phyloP scores from a whole-genome alignment of 2,797 vertebrate species.

The Parauchenoglanis punctatus region DNA sequence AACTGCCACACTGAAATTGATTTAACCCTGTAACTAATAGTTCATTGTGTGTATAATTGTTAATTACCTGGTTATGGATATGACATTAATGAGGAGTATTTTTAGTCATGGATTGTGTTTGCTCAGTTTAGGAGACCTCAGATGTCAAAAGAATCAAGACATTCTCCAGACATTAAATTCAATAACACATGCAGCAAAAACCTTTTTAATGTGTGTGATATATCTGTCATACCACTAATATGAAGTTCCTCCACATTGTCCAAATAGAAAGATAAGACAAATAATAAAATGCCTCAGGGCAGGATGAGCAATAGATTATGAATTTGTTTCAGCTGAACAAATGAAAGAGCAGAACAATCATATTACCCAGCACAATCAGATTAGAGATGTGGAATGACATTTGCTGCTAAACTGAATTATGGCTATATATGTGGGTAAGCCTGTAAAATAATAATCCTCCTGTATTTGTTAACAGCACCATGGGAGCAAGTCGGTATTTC shows the following conservation, averaged over 20 bases:
- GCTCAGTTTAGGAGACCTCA: background rate
- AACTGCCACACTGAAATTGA: background rate
- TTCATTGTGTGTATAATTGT: background rate
- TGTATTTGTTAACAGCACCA: background rate
- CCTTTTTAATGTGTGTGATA: constrained; percentile 43
- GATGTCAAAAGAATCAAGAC: background rate
- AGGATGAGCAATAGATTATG: constrained; percentile 71
- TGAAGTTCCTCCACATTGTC: constrained; percentile 64
- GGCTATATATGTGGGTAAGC: background rate
- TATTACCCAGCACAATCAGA: constrained; percentile 69
- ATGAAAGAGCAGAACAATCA: constrained; percentile 71
- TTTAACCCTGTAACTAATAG: background rate
- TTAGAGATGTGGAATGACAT: constrained; percentile 70
- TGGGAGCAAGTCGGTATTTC: constrained; percentile 11
- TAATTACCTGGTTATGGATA: background rate
- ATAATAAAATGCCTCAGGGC: constrained; percentile 60
- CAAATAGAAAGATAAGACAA: constrained; percentile 56
- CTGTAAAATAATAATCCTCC: background rate
- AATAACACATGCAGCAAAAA: constrained; percentile 47
- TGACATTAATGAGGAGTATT: background rate
- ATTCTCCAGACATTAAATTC: constrained; percentile 20
- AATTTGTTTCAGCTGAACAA: constrained; percentile 71
- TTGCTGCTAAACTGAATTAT: constrained; percentile 57
- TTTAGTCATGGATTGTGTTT: background rate
- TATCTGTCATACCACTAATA: constrained; percentile 61